Evolutionary conservation across 2,797 vertebrate genomes (phyloP), one percentile per base, ranked within the genome.

Genomic region (Ciconia nigra): DNA sequence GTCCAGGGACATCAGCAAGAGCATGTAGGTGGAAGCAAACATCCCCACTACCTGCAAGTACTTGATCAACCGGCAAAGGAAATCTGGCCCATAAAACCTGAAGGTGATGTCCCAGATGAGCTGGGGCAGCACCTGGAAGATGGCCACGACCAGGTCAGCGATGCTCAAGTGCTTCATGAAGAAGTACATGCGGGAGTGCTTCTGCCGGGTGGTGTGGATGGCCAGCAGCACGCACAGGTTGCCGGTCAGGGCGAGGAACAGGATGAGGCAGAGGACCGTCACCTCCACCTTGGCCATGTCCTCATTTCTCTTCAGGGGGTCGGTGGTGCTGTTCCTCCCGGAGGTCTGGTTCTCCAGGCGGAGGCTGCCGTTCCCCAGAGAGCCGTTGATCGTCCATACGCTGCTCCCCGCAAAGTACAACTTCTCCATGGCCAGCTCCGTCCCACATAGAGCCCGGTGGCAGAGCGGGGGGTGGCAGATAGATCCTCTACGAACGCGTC

Each of bases 81-180:
- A 94, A 86, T 99, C 99, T 0, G 99, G 99, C 61, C 99, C 99
- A 1, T 99, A 99, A 96, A 99, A 99, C 93, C 99, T 99, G 97
- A 99, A 99, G 13, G 99, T 99, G 98, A 99, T 99, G 97, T 99
- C 99, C 99, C 99, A 99, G 28, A 99, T 99, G 87, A 99, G 99
- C 91, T 99, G 99, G 12, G 99, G 99, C 51, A 99, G 98, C 51
- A 99, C 99, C 98, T 99, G 99, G 89, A 99, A 99, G 83, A 99
- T 69, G 3, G 99, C 99, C 83, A 99, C 99, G 12, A 99, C 99
- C 72, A 99, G 98, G 96, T 99, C 99, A 7, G 99, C 99, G 65
- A 99, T 99, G 98, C 99, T 99, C 88, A 99, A 97, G 97, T 99
- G 99, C 97, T 99, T 99, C 99, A 99, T 99, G 98, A 99, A 99